Evolutionary conservation across 2,888 invertebrate species (phyloP).

Genomic region (Magallana nippona): DNA sequence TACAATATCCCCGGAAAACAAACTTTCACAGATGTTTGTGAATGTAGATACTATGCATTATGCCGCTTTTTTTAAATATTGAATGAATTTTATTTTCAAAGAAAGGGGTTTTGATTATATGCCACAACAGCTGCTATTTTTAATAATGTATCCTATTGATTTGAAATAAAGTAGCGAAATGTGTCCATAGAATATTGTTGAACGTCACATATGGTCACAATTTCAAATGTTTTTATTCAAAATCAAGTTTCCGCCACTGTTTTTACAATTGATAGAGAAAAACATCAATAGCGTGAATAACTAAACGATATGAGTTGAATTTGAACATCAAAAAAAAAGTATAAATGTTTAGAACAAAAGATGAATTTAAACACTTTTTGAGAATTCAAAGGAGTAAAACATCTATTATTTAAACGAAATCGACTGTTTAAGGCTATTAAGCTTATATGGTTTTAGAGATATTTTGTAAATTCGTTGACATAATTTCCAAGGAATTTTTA

Average conservation of each 20-base stretch:
- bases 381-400: no score
- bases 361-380: no score
- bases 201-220: conserved; percentile 16
- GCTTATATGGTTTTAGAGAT: background rate
- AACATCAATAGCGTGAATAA: background rate
- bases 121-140: conserved; percentile 29
- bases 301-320: no score
- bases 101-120: conserved; percentile 26
- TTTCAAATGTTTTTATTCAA: conserved; percentile 13
- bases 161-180: conserved; percentile 32
- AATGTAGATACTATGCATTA: conserved; percentile 20
- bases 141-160: conserved; percentile 27
- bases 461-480: no score
- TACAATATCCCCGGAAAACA: conserved; percentile 25
- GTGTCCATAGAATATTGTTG: conserved; percentile 15
- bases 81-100: conserved; percentile 24
- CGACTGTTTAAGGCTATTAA: background rate
- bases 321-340: no score
- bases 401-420: background rate
- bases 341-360: no score
- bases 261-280: background rate
- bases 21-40: conserved; percentile 33
- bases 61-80: conserved; percentile 31
- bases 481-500: no score
- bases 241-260: conserved; percentile 14